Conservation (phyloP, 1,140 invertebrate species). For the Aculops lycopersici region DNA sequence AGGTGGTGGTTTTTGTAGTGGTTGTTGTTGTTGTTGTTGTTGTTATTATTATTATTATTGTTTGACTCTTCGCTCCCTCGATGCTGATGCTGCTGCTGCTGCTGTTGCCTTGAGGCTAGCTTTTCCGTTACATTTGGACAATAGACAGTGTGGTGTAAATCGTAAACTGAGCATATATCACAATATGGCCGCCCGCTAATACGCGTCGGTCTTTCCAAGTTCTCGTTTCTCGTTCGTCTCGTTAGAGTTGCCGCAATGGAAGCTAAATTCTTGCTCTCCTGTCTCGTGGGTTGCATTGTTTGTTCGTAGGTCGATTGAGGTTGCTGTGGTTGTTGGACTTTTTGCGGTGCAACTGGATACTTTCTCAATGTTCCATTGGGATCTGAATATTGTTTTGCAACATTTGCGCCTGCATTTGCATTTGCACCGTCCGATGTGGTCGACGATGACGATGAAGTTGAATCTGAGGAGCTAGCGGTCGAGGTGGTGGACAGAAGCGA, state of each 20-base stretch:
- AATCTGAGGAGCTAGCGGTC: too few species aligned
- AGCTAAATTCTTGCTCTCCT: slow-evolving; percentile 3
- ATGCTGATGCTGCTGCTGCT: too few species aligned
- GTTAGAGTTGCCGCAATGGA: not conserved
- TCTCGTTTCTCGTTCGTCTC: not conserved
- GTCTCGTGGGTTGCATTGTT: not conserved
- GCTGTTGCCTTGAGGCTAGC: too few species aligned
- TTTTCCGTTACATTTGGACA: too few species aligned
- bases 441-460: too few species aligned
- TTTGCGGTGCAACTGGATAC: not conserved
- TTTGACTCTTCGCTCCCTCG: too few species aligned
- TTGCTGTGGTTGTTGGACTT: not conserved
- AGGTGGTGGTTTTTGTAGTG: too few species aligned
- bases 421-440: too few species aligned
- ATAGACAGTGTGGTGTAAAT: slow-evolving; percentile 80
- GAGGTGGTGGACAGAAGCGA: not conserved
- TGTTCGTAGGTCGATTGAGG: not conserved
- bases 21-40: too few species aligned
- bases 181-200: slow-evolving; percentile 36
- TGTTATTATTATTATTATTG: too few species aligned
- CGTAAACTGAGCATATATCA: slow-evolving; percentile 88
- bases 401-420: too few species aligned
- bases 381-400: too few species aligned
- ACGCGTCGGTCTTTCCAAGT: not conserved
- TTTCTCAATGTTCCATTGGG: not conserved